Percentiles rank a stretch among this genome's conserved stretches.
Conservation (phyloP, 2,113 vertebrate species). For the Misgurnus anguillicaudatus region DNA sequence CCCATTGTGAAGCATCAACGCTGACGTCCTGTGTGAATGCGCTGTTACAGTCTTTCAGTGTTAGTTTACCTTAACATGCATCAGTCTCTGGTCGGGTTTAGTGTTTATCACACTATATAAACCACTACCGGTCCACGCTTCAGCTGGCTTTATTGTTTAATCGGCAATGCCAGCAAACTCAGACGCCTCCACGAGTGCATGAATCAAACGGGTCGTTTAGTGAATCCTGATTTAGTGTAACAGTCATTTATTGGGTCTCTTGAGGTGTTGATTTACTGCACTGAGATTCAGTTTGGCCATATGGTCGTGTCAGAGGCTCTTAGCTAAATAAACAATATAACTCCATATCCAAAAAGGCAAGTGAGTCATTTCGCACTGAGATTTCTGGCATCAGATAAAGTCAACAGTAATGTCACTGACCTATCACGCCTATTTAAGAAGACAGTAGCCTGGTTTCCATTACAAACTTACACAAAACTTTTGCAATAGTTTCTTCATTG, state of each 20-base stretch:
- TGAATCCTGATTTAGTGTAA: slow-evolving; percentile 23
- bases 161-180: not conserved
- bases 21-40: too few relatives aligned
- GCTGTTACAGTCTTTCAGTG: too few relatives aligned
- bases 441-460: too few relatives aligned
- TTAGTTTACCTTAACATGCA: not conserved
- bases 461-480: too few relatives aligned
- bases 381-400: too few relatives aligned
- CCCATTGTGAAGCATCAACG: too few relatives aligned
- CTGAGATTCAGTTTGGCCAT: slow-evolving; percentile 3
- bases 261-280: not conserved
- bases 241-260: slow-evolving; percentile 19
- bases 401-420: too few relatives aligned
- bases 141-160: not conserved
- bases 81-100: not conserved
- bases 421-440: too few relatives aligned
- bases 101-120: not conserved
- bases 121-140: not conserved
- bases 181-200: not conserved
- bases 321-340: slow-evolving; percentile 52
- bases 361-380: too few relatives aligned
- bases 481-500: too few relatives aligned
- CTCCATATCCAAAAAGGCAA: not conserved
- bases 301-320: slow-evolving; percentile 38
- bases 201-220: slow-evolving; percentile 15